Conservation (phyloP, 2,797 vertebrate species). For the Danio aesculapii region DNA sequence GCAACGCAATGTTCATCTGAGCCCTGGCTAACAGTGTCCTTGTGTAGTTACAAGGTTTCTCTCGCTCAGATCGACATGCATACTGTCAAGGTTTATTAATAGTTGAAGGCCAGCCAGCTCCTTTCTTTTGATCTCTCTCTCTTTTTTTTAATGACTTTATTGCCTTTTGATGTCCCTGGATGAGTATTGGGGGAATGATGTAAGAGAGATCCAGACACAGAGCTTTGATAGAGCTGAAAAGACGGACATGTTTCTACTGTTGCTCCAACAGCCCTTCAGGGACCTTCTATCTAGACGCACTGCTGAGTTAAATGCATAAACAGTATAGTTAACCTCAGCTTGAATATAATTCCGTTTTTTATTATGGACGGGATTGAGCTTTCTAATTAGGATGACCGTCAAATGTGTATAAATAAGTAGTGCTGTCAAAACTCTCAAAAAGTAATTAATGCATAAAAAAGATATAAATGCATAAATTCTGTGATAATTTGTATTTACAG, state of each 20-base stretch:
- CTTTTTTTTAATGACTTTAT: slow-evolving; percentile 20
- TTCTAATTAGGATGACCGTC: neutral
- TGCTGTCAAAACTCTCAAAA: neutral
- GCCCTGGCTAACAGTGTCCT: slow-evolving; percentile 39
- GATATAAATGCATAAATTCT: slow-evolving; percentile 3
- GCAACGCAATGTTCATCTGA: slow-evolving; percentile 41
- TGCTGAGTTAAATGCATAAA: slow-evolving; percentile 10
- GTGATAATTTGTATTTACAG: slow-evolving; percentile 4
- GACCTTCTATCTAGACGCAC: neutral
- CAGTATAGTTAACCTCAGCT: neutral
- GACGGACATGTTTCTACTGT: neutral
- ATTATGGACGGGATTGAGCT: too few species aligned
- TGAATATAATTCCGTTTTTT: slow-evolving; percentile 20
- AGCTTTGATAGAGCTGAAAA: slow-evolving; percentile 29
- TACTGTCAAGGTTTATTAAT: slow-evolving; percentile 52
- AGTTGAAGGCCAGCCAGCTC: slow-evolving; percentile 39
- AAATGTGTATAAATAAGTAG: neutral
- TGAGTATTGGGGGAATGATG: slow-evolving; percentile 21
- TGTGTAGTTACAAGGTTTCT: slow-evolving; percentile 34
- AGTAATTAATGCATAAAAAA: too few species aligned
- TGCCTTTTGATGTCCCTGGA: slow-evolving; percentile 10
- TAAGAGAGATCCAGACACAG: slow-evolving; percentile 2
- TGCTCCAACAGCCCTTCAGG: slow-evolving; percentile 18
- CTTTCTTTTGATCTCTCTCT: slow-evolving; percentile 23
- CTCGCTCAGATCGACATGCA: slow-evolving; percentile 18